Conservation (phyloP, 2,113 vertebrate species). For the Rhynchomys soricoides region DNA sequence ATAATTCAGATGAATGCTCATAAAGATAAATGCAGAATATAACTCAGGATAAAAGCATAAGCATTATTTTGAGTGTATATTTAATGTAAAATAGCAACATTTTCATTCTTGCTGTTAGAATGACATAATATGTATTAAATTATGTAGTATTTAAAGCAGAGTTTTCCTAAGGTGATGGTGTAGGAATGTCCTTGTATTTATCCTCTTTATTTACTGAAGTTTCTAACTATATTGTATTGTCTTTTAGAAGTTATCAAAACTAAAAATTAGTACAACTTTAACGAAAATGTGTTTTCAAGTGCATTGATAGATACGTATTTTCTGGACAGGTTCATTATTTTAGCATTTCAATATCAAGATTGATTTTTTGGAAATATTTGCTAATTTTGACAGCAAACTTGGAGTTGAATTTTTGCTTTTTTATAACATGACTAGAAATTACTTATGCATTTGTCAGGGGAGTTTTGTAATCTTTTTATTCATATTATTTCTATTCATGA, state of each 20-base stretch:
- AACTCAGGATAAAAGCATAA: neutral
- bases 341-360: neutral
- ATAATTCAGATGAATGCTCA: constrained; percentile 1
- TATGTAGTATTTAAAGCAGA: neutral
- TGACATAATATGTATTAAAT: neutral
- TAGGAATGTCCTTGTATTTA: neutral
- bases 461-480: neutral
- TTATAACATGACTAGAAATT: neutral
- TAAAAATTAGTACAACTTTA: neutral
- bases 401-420: neutral
- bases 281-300: neutral
- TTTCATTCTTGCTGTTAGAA: neutral
- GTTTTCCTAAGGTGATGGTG: neutral
- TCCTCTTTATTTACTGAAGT: neutral
- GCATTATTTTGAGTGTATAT: neutral
- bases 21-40: neutral
- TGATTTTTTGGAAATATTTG: constrained; percentile 33
- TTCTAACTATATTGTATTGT: neutral
- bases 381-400: constrained; percentile 45
- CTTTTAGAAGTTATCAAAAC: neutral
- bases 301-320: neutral
- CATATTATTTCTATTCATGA: neutral
- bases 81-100: neutral
- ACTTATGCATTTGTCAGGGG: neutral
- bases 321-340: neutral